Evolutionary conservation across 2,797 vertebrate species (phyloP), one percentile per base, ranked within the genome.

Genomic region (Falco biarmicus): DNA sequence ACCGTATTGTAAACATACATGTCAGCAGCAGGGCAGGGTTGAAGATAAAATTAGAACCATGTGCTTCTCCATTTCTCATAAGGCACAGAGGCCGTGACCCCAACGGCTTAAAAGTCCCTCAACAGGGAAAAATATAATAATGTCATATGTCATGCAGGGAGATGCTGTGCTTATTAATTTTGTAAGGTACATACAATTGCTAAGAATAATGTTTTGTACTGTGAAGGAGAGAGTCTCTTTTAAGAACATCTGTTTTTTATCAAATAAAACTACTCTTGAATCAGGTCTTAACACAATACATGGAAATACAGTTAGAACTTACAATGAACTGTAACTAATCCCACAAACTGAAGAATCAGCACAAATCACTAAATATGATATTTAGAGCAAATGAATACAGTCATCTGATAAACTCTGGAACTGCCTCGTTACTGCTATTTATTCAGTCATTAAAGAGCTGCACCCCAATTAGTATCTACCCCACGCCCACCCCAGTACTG

Each of bases 231-330:
- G 83, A 93, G 89, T 95, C 75, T 95, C 95, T 96, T 95, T 96
- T 91, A 97, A 94, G 95, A 96, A 97, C 97, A 97, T 97, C 97
- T 97, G 97, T 14, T 97, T 97, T 97, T 97, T 97, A 97, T 97
- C 96, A 97, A 90, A 96, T 92, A 91, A 94, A 97, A 96, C 96
- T 97, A 94, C 93, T 96, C 95, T 96, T 89, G 95, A 97, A 94
- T 96, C 97, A 94, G 96, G 92, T 95, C 95, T 97, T 97, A 96
- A 95, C 96, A 97, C 95, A 97, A 94, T 97, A 96, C 95, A 96
- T 97, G 95, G 94, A 97, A 96, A 97, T 97, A 96, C 92, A 96
- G 94, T 95, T 96, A 97, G 97, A 97, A 97, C 96, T 97, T 94
- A 96, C 81, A 95, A 78, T 96, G 97, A 97, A 97, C 97, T 97